phyloP scores from a whole-genome alignment of 2,888 invertebrate genomes.

The Chrysodeixis includens region DNA sequence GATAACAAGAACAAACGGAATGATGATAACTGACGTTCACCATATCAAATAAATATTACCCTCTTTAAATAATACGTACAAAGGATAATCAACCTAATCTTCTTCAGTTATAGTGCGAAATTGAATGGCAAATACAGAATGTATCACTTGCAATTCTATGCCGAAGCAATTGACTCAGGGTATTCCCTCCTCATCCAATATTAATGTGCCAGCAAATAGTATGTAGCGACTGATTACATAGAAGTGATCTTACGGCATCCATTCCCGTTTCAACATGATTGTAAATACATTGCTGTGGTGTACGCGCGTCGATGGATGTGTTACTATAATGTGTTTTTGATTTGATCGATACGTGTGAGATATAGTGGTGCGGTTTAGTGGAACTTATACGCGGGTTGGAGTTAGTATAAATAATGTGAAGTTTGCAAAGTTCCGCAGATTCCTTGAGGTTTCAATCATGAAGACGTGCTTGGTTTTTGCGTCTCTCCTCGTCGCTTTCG shows the following conservation, averaged over 20 bases:
- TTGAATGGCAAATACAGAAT: slow-evolving; percentile 46
- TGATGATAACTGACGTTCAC: slow-evolving; percentile 32
- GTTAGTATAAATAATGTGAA: slow-evolving; percentile 70
- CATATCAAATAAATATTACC: slow-evolving; percentile 43
- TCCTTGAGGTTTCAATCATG: slow-evolving; percentile 66
- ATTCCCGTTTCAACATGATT: slow-evolving; percentile 36
- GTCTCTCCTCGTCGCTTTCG: slow-evolving; percentile 59
- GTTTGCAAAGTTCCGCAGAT: slow-evolving; percentile 59
- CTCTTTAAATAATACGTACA: slow-evolving; percentile 37
- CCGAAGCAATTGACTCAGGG: slow-evolving; percentile 77
- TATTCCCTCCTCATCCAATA: slow-evolving; percentile 76
- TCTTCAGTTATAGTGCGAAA: slow-evolving; percentile 38
- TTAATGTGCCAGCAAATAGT: slow-evolving; percentile 64
- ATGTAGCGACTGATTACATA: slow-evolving; percentile 37
- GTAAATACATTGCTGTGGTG: slow-evolving; percentile 20
- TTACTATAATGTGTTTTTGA: slow-evolving; percentile 24
- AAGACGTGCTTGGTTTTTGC: slow-evolving; percentile 65
- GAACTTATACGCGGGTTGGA: slow-evolving; percentile 52
- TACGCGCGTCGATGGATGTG: slow-evolving; percentile 57
- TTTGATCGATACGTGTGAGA: slow-evolving; percentile 32
- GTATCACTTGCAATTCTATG: slow-evolving; percentile 74
- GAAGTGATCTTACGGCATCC: slow-evolving; percentile 28
- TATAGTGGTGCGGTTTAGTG: slow-evolving; percentile 44
- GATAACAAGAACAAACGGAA: slow-evolving; percentile 47
- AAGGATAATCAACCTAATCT: slow-evolving; percentile 42